phyloP scores from a whole-genome alignment of 2,888 invertebrate genomes.

The Lobophora halterata region DNA sequence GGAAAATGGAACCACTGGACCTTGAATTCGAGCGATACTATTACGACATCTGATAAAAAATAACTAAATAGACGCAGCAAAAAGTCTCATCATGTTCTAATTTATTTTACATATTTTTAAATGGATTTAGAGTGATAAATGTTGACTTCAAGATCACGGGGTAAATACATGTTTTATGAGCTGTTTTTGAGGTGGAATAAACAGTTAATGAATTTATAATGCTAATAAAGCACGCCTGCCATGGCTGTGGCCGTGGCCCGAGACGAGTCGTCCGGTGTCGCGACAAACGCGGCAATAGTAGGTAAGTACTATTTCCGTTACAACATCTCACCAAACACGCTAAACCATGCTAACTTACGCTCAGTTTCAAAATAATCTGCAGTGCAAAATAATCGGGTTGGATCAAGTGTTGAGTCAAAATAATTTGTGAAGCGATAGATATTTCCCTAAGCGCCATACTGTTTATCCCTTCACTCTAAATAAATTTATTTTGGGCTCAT shows the following conservation, averaged over 20 bases:
- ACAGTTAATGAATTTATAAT: constrained; percentile 70
- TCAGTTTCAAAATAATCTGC: background rate
- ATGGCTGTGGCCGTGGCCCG: constrained; percentile 18
- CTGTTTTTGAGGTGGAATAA: constrained; percentile 43
- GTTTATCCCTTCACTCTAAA: constrained; percentile 4
- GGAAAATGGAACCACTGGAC: constrained; percentile 51
- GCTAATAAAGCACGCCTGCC: constrained; percentile 67
- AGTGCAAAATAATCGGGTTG: background rate
- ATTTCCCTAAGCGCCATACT: constrained; percentile 3
- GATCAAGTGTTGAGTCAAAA: too few species aligned
- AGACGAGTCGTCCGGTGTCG: constrained; percentile 23
- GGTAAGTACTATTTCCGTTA: constrained; percentile 35
- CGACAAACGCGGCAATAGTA: constrained; percentile 19
- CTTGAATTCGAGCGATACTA: constrained; percentile 53
- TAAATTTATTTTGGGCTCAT: constrained; percentile 9
- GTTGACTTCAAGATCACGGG: constrained; percentile 44
- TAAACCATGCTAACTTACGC: constrained; percentile 2
- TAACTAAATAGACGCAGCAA: too few species aligned
- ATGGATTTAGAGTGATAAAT: constrained; percentile 30
- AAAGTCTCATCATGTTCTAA: constrained; percentile 23
- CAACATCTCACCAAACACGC: constrained; percentile 21
- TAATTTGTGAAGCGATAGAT: background rate
- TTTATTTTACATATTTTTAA: constrained; percentile 19
- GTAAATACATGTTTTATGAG: constrained; percentile 50
- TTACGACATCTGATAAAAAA: constrained; percentile 52